A percentile compares a stretch with the other conserved stretches of the same genome.
Evolutionary conservation across 2,797 vertebrate species (phyloP).

Genomic region (Paedocypris micromegethes): DNA sequence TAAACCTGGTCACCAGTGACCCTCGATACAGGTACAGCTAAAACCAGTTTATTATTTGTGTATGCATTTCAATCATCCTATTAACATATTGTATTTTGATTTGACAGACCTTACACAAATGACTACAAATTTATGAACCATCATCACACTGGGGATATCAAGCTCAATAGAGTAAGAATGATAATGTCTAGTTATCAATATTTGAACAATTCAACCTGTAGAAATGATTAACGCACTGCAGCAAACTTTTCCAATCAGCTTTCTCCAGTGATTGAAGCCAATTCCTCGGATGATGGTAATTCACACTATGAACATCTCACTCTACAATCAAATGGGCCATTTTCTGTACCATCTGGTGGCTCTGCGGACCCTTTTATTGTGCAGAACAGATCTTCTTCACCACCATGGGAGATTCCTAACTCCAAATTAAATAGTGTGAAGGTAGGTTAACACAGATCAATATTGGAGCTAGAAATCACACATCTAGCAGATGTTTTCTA

Average conservation of each 20-base stretch:
- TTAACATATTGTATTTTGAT: slow-evolving; percentile 25
- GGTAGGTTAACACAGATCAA: neutral
- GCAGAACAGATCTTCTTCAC: slow-evolving; percentile 14
- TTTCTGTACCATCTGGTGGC: slow-evolving; percentile 54
- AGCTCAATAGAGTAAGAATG: slow-evolving; percentile 54
- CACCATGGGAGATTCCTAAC: slow-evolving; percentile 47
- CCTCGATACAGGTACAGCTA: slow-evolving; percentile 66
- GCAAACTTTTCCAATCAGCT: slow-evolving; percentile 53
- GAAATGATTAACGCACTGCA: too few species aligned
- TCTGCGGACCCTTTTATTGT: slow-evolving; percentile 42
- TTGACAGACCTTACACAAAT: slow-evolving; percentile 50
- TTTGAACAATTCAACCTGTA: too few species aligned
- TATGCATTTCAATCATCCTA: neutral
- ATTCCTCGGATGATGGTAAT: slow-evolving; percentile 60
- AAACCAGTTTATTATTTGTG: neutral
- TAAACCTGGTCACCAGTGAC: slow-evolving; percentile 68
- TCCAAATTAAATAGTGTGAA: neutral
- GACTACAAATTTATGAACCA: slow-evolving; percentile 52
- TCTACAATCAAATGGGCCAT: slow-evolving; percentile 49
- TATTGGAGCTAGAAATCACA: too few species aligned
- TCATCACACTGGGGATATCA: slow-evolving; percentile 52
- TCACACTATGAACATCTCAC: slow-evolving; percentile 55
- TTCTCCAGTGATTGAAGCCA: slow-evolving; percentile 68
- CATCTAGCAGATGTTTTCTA: neutral
- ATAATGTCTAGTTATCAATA: neutral